Evolutionary conservation across 2,113 vertebrate genomes (phyloP), one percentile per base, ranked within the genome.

Genomic region (Mormoops blainvillei): DNA sequence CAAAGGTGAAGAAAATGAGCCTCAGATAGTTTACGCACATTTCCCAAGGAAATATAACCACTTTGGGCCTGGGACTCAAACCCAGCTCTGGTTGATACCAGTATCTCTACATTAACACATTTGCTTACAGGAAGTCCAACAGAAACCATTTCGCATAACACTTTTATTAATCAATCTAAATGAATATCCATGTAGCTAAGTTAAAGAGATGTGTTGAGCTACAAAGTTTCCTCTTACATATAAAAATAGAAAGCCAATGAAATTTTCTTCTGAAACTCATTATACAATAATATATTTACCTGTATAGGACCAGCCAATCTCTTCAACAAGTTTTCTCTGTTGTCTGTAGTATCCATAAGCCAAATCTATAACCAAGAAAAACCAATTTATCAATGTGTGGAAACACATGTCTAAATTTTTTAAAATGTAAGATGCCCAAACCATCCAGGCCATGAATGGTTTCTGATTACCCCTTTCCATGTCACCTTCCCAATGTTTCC

Each of bases 221-320:
- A 82, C 13, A 71, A 71, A 31, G 16, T 80, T 56, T 84, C 52
- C 20, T 68, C 65, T 91, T 89, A 41, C 9, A 67, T 33, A 43
- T 67, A 76, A 89, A 81, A 95, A 61, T 9, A 54, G 76, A 71
- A 82, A 48, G 84, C 9, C 52, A 93, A 82, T 63, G 41, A 5
- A 56, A 33, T 2, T 86, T 85, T 92, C 22, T 65, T 10, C 3
- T 85, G 68, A 68, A 68, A 87, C 18, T 93, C 24, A 86, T 20
- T 43, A 65, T 56, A 24, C 22, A 38, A 45, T 36, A 80, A 84
- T 43, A 67, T 28, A 31, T 36, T 98, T 98, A 99, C 99, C 99
- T 97, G 99, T 98, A 4, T 99, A 99, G 4, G 99, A 99, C 99
- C 99, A 99, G 95, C 99, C 99, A 84, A 99, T 99, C 92, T 99